Percentiles rank a stretch among this genome's conserved stretches.
These are phyloP conservation scores for Cyclura pinguis DNA, from an alignment of 2,797 vertebrate genomes.

Conservation along the genomic window DNA sequence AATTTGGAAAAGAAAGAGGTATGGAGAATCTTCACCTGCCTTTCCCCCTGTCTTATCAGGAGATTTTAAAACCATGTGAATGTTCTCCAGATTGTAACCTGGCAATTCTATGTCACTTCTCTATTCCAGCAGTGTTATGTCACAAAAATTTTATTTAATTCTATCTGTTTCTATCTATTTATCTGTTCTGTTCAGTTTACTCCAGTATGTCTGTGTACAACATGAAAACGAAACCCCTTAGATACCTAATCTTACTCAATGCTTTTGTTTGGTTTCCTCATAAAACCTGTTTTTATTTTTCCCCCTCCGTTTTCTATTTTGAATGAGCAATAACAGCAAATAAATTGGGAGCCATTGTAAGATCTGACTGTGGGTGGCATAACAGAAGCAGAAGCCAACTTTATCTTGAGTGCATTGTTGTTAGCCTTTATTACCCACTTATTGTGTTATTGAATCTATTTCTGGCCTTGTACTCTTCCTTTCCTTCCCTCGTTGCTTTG, in stretches of 20 bases:
- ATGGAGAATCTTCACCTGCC: neutral
- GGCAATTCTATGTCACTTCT: neutral
- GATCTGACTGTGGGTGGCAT: neutral
- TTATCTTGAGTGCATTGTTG: conserved; percentile 14
- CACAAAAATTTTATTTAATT: neutral
- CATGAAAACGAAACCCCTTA: neutral
- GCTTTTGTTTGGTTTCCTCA: neutral
- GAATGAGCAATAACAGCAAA: neutral
- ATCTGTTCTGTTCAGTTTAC: neutral
- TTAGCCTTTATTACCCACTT: conserved; percentile 20
- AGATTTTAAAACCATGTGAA: neutral
- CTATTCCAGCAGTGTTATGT: neutral
- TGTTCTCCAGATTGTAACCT: neutral
- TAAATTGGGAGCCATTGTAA: neutral
- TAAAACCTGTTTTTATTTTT: neutral
- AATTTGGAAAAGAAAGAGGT: neutral
- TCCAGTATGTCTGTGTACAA: neutral
- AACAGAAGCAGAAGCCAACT: conserved; percentile 1
- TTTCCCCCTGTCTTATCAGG: neutral
- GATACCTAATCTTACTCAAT: neutral
- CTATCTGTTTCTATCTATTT: neutral
- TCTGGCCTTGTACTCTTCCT: neutral
- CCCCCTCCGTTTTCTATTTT: neutral
- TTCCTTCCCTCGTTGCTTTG: neutral
- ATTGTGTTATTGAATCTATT: neutral